These are phyloP conservation scores for Drosophila borborema DNA, from an alignment of 2,888 invertebrate genomes.

Conservation along the genomic window DNA sequence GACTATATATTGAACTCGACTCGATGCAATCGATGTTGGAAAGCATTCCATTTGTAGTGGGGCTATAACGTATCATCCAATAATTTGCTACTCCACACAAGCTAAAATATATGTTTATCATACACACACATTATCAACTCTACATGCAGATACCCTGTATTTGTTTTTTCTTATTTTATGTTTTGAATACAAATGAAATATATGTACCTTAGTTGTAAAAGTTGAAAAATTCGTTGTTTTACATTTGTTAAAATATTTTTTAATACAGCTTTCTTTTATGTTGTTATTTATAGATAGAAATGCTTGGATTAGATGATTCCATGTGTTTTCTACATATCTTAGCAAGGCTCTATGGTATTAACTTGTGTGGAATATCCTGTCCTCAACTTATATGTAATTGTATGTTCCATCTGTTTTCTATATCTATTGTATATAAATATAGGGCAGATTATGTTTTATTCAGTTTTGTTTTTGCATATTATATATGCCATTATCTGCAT, in stretches of 20 bases:
- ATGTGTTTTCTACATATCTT: too few species aligned
- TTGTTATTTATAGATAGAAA: neutral
- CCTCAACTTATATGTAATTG: too few species aligned
- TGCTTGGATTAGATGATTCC: too few species aligned
- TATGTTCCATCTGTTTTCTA: too few species aligned
- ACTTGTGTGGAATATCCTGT: too few species aligned
- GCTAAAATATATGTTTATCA: constrained; percentile 31
- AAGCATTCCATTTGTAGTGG: constrained; percentile 39
- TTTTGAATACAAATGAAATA: constrained; percentile 4
- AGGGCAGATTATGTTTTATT: too few species aligned
- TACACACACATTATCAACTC: constrained; percentile 18
- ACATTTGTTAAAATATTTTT: neutral
- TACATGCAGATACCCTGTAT: constrained; percentile 12
- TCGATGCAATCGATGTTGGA: constrained; percentile 37
- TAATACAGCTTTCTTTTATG: neutral
- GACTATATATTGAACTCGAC: constrained; percentile 26
- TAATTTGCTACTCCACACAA: constrained; percentile 17
- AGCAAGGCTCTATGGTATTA: too few species aligned
- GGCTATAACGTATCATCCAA: constrained; percentile 7
- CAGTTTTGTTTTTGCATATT: too few species aligned
- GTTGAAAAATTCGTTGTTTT: neutral
- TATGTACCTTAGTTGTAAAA: constrained; percentile 5
- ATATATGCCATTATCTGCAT: too few species aligned
- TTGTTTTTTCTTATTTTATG: neutral
- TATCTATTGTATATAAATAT: too few species aligned